Evolutionary conservation across 1,140 invertebrate genomes (phyloP).

Genomic region (Branchinecta lindahli): DNA sequence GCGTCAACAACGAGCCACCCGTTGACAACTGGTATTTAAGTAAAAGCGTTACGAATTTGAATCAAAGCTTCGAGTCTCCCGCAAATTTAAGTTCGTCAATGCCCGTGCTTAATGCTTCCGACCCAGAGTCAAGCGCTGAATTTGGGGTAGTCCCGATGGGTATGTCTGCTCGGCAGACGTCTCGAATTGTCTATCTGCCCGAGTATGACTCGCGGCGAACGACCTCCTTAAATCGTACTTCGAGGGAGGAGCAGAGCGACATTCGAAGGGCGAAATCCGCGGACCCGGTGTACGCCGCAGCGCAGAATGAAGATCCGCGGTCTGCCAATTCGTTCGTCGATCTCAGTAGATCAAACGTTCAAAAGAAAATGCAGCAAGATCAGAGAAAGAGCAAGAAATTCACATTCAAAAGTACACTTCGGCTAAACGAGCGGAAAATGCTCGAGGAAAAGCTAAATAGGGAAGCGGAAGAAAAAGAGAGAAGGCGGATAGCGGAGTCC

Average conservation of each 20-base stretch:
- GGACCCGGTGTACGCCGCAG: background rate
- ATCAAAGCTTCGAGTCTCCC: background rate
- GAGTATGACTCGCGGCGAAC: conserved; percentile 36
- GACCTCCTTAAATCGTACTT: background rate
- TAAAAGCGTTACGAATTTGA: background rate
- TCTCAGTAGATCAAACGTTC: background rate
- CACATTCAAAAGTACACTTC: conserved; percentile 61
- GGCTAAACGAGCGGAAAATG: conserved; percentile 52
- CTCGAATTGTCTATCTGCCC: conserved; percentile 55
- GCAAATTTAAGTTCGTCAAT: conserved; percentile 9
- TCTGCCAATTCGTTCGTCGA: background rate
- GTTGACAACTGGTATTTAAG: conserved; percentile 41
- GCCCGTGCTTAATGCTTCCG: background rate
- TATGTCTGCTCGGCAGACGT: background rate
- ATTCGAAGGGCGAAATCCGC: background rate
- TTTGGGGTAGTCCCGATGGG: conserved; percentile 7
- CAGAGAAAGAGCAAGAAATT: conserved; percentile 43
- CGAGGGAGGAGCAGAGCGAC: background rate
- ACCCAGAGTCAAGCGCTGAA: background rate
- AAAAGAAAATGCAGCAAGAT: background rate
- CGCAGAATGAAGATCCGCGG: background rate
- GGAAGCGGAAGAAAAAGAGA: conserved; percentile 57
- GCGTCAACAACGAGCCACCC: background rate
- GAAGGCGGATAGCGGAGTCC: conserved; percentile 50
- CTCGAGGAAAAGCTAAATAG: conserved; percentile 53